Percentiles rank a stretch among this genome's conserved stretches.
phyloP scores from a whole-genome alignment of 2,888 invertebrate genomes.

The Sthenelais limicola region DNA sequence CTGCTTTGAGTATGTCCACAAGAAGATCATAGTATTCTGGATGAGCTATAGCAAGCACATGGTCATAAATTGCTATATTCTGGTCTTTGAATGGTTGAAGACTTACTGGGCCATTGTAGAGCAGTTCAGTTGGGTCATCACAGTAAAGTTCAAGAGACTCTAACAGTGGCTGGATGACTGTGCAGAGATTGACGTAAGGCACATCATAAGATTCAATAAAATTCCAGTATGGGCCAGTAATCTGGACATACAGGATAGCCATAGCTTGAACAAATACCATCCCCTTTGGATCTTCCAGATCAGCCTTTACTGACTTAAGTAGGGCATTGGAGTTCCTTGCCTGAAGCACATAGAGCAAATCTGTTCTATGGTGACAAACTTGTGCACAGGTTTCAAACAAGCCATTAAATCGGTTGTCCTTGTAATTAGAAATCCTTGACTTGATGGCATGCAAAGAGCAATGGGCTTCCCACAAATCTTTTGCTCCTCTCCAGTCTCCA shows the following conservation, averaged over 20 bases:
- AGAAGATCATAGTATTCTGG: too few species aligned
- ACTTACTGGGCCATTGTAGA: too few species aligned
- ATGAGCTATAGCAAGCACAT: too few species aligned
- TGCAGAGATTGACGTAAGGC: neutral
- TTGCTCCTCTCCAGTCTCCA: slow-evolving; percentile 5
- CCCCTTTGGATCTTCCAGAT: slow-evolving; percentile 12
- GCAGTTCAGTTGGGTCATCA: slow-evolving; percentile 6
- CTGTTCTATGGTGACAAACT: slow-evolving; percentile 42
- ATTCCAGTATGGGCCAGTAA: slow-evolving; percentile 51
- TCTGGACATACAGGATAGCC: slow-evolving; percentile 34
- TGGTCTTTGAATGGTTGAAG: too few species aligned
- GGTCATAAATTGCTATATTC: too few species aligned
- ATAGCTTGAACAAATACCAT: slow-evolving; percentile 15
- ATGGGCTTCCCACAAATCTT: slow-evolving; percentile 7
- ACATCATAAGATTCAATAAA: neutral
- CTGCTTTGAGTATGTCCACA: too few species aligned
- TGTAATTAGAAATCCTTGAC: slow-evolving; percentile 17
- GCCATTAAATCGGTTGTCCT: slow-evolving; percentile 50
- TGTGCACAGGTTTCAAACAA: slow-evolving; percentile 49
- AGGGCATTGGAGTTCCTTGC: slow-evolving; percentile 29
- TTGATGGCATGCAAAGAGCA: slow-evolving; percentile 25
- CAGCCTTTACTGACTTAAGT: slow-evolving; percentile 39
- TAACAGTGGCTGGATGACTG: neutral
- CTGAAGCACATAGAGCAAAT: slow-evolving; percentile 43
- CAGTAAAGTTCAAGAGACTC: neutral